Percentiles rank a stretch among this genome's conserved stretches.
These are phyloP conservation scores for Sinotaia quadrata DNA, from an alignment of 2,888 invertebrate species.

Conservation along the genomic window DNA sequence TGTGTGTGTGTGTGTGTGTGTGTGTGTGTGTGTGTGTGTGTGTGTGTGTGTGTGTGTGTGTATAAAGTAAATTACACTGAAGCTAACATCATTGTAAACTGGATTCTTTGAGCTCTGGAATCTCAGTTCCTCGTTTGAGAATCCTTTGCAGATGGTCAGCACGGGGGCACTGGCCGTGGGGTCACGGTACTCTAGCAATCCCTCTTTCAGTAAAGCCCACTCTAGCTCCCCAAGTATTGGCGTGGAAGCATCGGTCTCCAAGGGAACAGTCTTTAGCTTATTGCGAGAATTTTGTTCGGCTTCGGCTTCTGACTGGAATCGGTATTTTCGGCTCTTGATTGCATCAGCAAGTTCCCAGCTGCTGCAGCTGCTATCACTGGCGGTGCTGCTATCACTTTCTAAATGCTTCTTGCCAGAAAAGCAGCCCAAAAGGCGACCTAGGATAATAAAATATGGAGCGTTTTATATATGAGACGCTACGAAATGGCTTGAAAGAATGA, in stretches of 20 bases:
- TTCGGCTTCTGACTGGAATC: too few species aligned
- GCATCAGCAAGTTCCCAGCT: background rate
- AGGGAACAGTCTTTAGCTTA: too few species aligned
- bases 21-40: too few species aligned
- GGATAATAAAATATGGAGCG: background rate
- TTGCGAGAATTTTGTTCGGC: too few species aligned
- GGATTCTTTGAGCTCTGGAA: constrained; percentile 10
- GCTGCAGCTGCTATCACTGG: background rate
- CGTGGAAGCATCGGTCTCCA: too few species aligned
- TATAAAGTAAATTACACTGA: too few species aligned
- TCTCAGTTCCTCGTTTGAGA: constrained; percentile 34
- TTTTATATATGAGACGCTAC: background rate
- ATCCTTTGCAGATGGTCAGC: constrained; percentile 36
- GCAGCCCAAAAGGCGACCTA: constrained; percentile 22
- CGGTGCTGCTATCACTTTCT: background rate
- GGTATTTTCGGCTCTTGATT: background rate
- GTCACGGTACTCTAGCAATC: constrained; percentile 28
- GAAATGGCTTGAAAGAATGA: too few species aligned
- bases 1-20: too few species aligned
- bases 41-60: too few species aligned
- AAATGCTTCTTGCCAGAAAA: background rate
- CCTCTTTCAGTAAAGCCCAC: constrained; percentile 22
- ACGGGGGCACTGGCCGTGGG: constrained; percentile 31
- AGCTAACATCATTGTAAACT: background rate
- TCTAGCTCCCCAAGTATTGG: constrained; percentile 29